Base-by-base conservation (phyloP, 2,113 vertebrate species). In the Stercorarius parasiticus region DNA sequence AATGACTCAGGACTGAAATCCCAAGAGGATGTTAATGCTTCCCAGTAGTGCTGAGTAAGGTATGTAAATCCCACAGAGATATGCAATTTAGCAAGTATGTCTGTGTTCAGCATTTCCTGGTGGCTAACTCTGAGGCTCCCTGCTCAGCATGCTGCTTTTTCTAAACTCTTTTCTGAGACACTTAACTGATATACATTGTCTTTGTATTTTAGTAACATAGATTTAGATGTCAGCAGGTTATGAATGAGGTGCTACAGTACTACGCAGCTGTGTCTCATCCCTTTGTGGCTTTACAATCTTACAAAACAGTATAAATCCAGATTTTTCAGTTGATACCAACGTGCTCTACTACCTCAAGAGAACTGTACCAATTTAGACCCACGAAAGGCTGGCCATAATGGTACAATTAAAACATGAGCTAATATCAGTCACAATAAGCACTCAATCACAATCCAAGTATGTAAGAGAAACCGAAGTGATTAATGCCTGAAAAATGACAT, bases 61-160 rank as follows among this genome's bases (percentile, higher is more conserved):
- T 79, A 32, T 2, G 20, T 82, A 91, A 93, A 89, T 84, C 81
- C 93, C 76, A 70, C 9, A 73, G 30, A 94, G 27, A 70, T 40
- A 73, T 16, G 20, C 66, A 92, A 89, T 84, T 86, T 81, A 86
- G 86, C 42, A 73, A 47, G 52, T 55, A 71, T 38, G 88, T 81
- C 86, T 84, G 26, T 69, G 70, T 89, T 93, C 93, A 96, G 89
- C 56, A 82, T 82, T 91, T 95, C 77, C 52, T 72, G 42, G 34
- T 71, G 69, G 47, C 32, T 91, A 93, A 43, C 56, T 74, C 36
- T 65, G 66, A 93, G 69, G 36, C 26, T 71, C 30, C 23, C 65
- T 77, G 36, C 66, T 77, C 43, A 70, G 84, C 34, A 13, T 20
- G 36, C 45, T 85, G 53, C 21, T 61, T 72, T 85, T 81, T 77